Conservation (phyloP, 1,140 invertebrate genomes). For the Drosophila arizonae region DNA sequence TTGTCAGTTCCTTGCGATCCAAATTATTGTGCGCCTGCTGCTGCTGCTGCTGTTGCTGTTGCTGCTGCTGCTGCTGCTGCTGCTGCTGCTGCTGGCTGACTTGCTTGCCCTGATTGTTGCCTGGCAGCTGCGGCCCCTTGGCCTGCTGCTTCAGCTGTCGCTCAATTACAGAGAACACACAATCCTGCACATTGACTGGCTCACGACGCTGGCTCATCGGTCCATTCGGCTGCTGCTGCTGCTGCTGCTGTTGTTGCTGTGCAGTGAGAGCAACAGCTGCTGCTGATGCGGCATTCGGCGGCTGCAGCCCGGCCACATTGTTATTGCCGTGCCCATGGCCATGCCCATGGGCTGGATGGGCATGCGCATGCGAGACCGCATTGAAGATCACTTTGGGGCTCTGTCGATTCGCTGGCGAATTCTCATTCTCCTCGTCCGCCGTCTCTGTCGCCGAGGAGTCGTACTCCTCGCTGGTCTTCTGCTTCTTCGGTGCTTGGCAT, state of each 20-base stretch:
- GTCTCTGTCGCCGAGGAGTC: constrained; percentile 94
- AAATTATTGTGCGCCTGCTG: constrained; percentile 60
- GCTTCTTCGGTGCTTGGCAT: constrained; percentile 81
- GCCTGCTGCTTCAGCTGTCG: constrained; percentile 72
- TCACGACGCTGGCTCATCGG: constrained; percentile 69
- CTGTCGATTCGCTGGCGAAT: constrained; percentile 84
- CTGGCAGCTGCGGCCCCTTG: constrained; percentile 82
- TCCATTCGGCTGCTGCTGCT: constrained; percentile 67
- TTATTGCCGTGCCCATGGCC: constrained; percentile 39
- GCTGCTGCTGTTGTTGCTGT: constrained; percentile 31
- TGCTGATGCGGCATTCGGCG: constrained; percentile 28
- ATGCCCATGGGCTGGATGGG: constrained; percentile 22
- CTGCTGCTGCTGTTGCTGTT: constrained; percentile 71
- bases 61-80: constrained; percentile 65
- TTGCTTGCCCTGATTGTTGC: constrained; percentile 52
- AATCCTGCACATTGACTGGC: constrained; percentile 73
- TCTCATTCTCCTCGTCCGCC: constrained; percentile 90
- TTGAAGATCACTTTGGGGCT: constrained; percentile 82
- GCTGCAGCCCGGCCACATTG: constrained; percentile 61
- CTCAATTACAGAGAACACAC: constrained; percentile 72
- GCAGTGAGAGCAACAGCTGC: constrained; percentile 11
- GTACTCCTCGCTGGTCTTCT: constrained; percentile 87
- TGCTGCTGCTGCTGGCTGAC: constrained; percentile 69
- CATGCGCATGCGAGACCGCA: constrained; percentile 40
- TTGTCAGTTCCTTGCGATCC: constrained; percentile 83